Base-by-base conservation (phyloP, 2,888 invertebrate genomes). In the Drosophila kanekoi region DNA sequence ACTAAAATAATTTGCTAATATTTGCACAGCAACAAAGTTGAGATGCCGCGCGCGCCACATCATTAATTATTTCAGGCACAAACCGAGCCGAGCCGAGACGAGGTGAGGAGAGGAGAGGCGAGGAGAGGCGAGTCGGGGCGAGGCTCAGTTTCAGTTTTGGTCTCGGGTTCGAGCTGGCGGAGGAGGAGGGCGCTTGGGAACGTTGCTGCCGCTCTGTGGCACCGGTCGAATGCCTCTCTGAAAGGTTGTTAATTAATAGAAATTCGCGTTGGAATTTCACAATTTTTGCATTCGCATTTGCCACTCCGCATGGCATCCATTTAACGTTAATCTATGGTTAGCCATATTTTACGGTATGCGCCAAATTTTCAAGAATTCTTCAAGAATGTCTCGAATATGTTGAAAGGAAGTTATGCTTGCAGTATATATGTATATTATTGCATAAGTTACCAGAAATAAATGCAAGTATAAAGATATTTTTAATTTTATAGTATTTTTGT, bases 1-100 rank as follows among this genome's bases (percentile, higher is more conserved):
- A 83, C 87, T 85, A 85, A 82, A 89, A 83, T 82, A 88, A 90
- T 90, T 89, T 82, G 89, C 85, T 79, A 88, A 89, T 90, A 89
- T 90, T 88, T 90, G 85, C 90, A 81, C 82, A 82, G 72, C 87
- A 47, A 68, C 70, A 73, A 81, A 78, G 82, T 72, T 76, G 76
- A 69, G 69, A 60, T 47, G 59, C 66, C 63, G 67, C 65, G 63
- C 58, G 62, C 69, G 66, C 70, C 72, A 73, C 81, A 81, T 87
- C 89, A 88, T 88, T 88, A 88, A 89, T 88, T 87, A 89, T 80
- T 72, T 64, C 59, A 58, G 81, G 59, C 74, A 63, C 72, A 86
- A 79, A 52, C 45, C 53, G 28, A 47, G 48, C 54, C 57, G 57
- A 68, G 23, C 0, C 8, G 8, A 8, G 28, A 28, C 28, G 28